Percentiles rank a stretch among this genome's conserved stretches.
These are phyloP conservation scores for Hydractinia echinata DNA, from an alignment of 30 jellyfish, hydroid and myxozoan genomes.

Conservation along the genomic window DNA sequence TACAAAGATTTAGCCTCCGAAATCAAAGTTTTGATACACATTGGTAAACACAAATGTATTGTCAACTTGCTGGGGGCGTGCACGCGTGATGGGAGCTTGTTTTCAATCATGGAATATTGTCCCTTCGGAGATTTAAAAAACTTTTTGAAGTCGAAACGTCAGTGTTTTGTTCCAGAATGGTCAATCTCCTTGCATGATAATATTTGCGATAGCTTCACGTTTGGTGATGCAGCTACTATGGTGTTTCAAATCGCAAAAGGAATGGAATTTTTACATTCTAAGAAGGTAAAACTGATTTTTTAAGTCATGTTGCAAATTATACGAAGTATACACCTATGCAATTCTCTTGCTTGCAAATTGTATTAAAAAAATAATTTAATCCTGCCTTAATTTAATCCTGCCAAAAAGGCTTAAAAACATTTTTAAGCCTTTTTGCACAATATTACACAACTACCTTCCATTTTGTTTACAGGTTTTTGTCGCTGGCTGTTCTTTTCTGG, in stretches of 20 bases:
- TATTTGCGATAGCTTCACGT: neutral
- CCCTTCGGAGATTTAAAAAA: constrained; percentile 16
- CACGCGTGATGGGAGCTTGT: constrained; percentile 24
- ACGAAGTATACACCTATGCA: neutral
- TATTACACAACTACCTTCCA: too few species aligned
- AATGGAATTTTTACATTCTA: constrained; percentile 26
- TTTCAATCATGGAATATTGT: constrained; percentile 31
- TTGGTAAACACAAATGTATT: constrained; percentile 26
- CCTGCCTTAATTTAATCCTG: too few species aligned
- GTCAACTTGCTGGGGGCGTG: constrained; percentile 39
- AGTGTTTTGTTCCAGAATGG: constrained; percentile 14
- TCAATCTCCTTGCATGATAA: neutral
- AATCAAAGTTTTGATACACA: constrained; percentile 17
- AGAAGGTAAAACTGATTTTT: constrained; percentile 12
- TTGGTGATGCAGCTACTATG: neutral
- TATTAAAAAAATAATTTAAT: too few species aligned
- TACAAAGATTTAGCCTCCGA: constrained; percentile 43
- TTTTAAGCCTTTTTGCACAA: too few species aligned
- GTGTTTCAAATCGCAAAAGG: constrained; percentile 24
- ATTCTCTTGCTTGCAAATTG: too few species aligned
- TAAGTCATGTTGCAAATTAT: too few species aligned
- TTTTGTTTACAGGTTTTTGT: too few species aligned
- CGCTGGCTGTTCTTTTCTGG: too few species aligned
- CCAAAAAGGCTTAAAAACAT: too few species aligned
- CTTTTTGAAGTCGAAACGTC: constrained; percentile 6